Evolutionary conservation across 2,113 vertebrate genomes (phyloP).

Genomic region (Gopherus flavomarginatus): DNA sequence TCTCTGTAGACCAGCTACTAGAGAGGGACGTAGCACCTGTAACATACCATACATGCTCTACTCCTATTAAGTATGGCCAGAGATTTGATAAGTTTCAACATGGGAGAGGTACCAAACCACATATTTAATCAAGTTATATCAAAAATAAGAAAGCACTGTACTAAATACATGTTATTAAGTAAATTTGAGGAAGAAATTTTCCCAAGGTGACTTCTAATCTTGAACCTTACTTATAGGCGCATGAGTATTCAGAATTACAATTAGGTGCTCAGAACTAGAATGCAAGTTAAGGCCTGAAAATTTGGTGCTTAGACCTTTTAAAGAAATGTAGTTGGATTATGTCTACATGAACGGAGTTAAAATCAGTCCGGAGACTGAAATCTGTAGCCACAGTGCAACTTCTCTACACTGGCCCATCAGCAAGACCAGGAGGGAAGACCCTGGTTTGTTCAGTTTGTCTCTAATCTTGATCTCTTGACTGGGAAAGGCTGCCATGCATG

Average conservation of each 20-base stretch:
- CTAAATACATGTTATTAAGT: not conserved
- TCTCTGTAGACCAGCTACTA: not conserved
- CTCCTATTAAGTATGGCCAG: not conserved
- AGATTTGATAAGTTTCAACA: not conserved
- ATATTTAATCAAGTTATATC: not conserved
- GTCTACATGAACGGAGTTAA: constrained; percentile 22
- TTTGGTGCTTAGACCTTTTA: not conserved
- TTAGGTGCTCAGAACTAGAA: constrained; percentile 65
- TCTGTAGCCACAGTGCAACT: not conserved
- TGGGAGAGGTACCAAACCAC: rapidly evolving
- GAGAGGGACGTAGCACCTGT: not conserved
- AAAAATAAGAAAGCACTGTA: not conserved
- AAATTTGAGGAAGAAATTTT: not conserved
- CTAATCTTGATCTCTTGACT: not conserved
- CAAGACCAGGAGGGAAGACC: not conserved
- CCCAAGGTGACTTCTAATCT: constrained; percentile 39
- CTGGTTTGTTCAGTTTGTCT: not conserved
- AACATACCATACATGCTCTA: not conserved
- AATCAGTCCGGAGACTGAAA: not conserved
- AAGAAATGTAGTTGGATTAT: constrained; percentile 22
- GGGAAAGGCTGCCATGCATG: not conserved
- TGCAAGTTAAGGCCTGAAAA: not conserved
- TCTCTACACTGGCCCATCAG: not conserved
- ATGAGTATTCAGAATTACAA: not conserved
- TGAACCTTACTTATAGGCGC: constrained; percentile 37